Evolutionary conservation across 2,797 vertebrate species (phyloP).

Genomic region (Graptemys geographica): DNA sequence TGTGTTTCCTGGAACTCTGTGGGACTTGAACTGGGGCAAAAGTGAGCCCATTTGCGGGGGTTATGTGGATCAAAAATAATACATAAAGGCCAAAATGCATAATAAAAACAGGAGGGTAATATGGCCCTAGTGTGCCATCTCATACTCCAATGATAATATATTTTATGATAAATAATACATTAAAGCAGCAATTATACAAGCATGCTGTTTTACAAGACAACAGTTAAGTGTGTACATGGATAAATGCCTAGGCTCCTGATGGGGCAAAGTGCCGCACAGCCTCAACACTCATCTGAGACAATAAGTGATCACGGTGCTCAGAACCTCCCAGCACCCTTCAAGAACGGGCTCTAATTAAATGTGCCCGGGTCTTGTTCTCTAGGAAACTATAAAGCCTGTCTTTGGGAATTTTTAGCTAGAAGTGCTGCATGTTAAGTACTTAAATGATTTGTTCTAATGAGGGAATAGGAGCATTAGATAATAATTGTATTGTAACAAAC

Average conservation of each 20-base stretch:
- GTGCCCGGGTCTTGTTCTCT: not conserved
- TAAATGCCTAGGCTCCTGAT: not conserved
- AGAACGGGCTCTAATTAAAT: too few relatives aligned
- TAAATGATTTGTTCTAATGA: not conserved
- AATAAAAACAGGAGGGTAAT: not conserved
- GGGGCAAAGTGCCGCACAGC: not conserved
- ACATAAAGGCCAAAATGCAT: not conserved
- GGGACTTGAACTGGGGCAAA: not conserved
- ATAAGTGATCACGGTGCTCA: not conserved
- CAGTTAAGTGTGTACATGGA: not conserved
- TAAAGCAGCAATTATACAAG: not conserved
- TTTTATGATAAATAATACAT: not conserved
- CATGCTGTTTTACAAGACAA: not conserved
- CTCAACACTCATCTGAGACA: not conserved
- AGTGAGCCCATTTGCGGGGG: not conserved
- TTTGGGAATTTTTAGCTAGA: not conserved
- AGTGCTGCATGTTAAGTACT: not conserved
- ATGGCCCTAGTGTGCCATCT: not conserved
- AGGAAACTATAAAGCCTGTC: not conserved
- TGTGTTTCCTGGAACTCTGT: not conserved
- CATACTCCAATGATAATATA: not conserved
- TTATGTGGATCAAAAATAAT: not conserved
- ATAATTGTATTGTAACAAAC: not conserved
- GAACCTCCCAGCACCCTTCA: too few relatives aligned
- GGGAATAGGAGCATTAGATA: not conserved